Evolutionary conservation across 2,797 vertebrate genomes (phyloP), one percentile per base, ranked within the genome.

Genomic region (Characodon lateralis): DNA sequence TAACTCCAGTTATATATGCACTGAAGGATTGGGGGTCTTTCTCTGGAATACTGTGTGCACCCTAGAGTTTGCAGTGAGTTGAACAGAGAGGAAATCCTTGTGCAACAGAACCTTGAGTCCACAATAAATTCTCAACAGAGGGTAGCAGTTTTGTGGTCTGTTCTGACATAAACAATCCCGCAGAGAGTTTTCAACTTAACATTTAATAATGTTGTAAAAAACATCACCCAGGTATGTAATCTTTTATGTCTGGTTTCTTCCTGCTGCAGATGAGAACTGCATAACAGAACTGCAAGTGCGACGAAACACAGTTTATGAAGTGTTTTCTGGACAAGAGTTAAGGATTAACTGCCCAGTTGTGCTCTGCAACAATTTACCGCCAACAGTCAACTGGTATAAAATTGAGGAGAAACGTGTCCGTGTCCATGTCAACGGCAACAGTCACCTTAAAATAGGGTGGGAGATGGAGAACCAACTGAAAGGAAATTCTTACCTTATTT

Each of bases 321-420:
- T 31, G 0, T 26, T n/a, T 55, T 13, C 9, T 41, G 74, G 31
- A 68, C 20, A 68, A 53, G 22, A 75, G 28, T 48, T 68, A 31
- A 66, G 74, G 61, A 18, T 68, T 43, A 16, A 75, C 3, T 75
- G 63, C 24, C 63, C 61, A 26, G 48, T 66, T 5, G 7, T 4
- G 31, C 7, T 75, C 73, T 66, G 73, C 61, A 51, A 16, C 48
- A 12, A 7, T 3, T 39, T 1, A 41, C 50, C 22, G 39, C 74
- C 74, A 22, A 2, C 22, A 41, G 7, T 68, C 22, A 41, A 2
- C 61, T 80, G 78, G 73, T 9, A n/a, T 46, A 56, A 65, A 71
- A 0, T 6, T 4, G 55, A 1, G 1, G 3, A 63, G 4, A 43
- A 1, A 1, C 0, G 0, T 3, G 24, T 26, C 1, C 20, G 0